Conservation (phyloP, 2,888 invertebrate species). For the Cloeon dipterum region DNA sequence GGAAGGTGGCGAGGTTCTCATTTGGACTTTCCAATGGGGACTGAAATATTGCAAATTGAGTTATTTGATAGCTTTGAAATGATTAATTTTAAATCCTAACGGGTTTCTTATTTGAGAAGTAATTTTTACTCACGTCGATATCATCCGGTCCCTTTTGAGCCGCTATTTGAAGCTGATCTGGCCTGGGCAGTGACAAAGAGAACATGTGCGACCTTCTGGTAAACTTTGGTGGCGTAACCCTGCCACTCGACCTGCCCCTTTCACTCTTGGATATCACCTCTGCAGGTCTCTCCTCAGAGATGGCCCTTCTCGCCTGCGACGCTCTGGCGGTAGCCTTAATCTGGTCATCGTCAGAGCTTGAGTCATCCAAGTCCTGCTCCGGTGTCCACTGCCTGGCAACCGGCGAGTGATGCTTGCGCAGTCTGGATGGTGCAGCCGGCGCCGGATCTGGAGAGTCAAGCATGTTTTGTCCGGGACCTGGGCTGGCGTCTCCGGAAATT, state of each 20-base stretch:
- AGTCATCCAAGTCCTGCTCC: conserved; percentile 57
- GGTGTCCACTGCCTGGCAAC: conserved; percentile 45
- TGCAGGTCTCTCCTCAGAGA: conserved; percentile 14
- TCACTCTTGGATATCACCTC: background rate
- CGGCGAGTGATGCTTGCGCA: conserved; percentile 10
- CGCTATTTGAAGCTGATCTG: background rate
- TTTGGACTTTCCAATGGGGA: background rate
- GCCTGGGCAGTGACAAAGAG: conserved; percentile 47
- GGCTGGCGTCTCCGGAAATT: conserved; percentile 55
- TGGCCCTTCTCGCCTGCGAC: conserved; percentile 12
- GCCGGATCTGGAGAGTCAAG: conserved; percentile 8
- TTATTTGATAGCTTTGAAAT: too few species aligned
- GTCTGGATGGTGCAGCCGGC: conserved; percentile 12
- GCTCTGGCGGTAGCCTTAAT: conserved; percentile 23
- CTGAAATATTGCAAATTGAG: too few species aligned
- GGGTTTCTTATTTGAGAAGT: background rate
- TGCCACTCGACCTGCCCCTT: background rate
- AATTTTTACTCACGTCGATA: background rate
- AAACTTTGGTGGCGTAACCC: background rate
- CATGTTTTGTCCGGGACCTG: conserved; percentile 13
- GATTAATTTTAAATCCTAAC: too few species aligned
- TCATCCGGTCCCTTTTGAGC: background rate
- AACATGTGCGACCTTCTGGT: conserved; percentile 12
- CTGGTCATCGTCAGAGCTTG: conserved; percentile 14
- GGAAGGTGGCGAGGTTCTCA: conserved; percentile 19